Evolutionary conservation across 2,888 invertebrate genomes (phyloP), one percentile per base, ranked within the genome.

Genomic region (Andrena haemorrhoa): DNA sequence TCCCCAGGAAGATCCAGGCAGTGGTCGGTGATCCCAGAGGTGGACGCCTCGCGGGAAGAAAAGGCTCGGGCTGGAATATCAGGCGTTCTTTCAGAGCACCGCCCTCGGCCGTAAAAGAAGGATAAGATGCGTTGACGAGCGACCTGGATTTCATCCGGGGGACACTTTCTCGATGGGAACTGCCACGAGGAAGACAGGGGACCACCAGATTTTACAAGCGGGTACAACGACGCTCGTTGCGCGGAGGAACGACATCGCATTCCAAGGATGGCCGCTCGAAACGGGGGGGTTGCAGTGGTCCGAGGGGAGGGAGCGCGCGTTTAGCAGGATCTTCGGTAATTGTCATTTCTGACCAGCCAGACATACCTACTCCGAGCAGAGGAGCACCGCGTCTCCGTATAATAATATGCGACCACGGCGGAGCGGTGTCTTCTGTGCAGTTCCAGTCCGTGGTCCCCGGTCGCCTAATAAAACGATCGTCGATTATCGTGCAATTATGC

Each of bases 401-500:
- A 92, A 93, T 93, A 92, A 93, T 93, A 92, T 92, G 92, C 92
- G 91, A 86, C 82, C 85, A 75, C 35, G 68, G 74, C 71, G 12
- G 64, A 70, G 83, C 85, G 85, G 86, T 82, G 82, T 79, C 83
- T 72, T 87, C 81, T 88, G 86, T 86, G 75, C 51, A 47, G 58
- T 86, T 86, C 80, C 88, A 75, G 75, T 64, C 81, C 72, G 20
- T 35, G 60, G 79, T 73, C 58, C 65, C 70, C 60, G 72, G 74
- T 77, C 84, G 84, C 86, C 90, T 91, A 93, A 93, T 91, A 92
- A 93, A 93, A 93, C 92, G 92, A 92, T 92, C 90, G 92, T 79
- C 92, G 92, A 93, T 93, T 93, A 93, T 92, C 92, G 92, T 91
- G 92, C 92, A 93, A 93, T 93, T 93, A 93, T 93, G 92, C 92